phyloP scores from a whole-genome alignment of 1,140 invertebrate species.

The Rhizoglyphus robini region DNA sequence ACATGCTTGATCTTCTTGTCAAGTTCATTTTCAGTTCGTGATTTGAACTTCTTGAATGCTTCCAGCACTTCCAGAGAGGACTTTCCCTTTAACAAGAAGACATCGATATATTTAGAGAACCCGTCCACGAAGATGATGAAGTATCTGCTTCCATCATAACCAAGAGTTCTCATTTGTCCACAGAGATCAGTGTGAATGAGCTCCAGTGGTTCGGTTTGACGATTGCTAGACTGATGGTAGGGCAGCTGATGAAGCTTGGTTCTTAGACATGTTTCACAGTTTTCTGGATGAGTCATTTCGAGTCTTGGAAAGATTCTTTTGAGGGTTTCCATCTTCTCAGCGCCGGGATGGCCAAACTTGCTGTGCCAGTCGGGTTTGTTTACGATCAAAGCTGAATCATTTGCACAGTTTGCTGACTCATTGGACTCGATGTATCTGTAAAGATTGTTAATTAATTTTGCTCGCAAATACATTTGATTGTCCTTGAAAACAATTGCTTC shows the following conservation, averaged over 20 bases:
- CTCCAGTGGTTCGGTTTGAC: not conserved
- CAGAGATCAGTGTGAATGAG: constrained; percentile 6
- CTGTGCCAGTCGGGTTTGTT: no score
- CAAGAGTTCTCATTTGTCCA: not conserved
- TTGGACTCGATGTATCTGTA: no score
- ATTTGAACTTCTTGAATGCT: not conserved
- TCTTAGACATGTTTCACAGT: not conserved
- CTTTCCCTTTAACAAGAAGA: constrained; percentile 14
- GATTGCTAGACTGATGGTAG: not conserved
- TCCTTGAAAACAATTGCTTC: no score
- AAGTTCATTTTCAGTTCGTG: not conserved
- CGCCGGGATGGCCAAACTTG: not conserved
- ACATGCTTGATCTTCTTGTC: not conserved
- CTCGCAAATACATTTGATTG: no score
- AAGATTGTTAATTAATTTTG: no score
- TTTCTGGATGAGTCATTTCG: not conserved
- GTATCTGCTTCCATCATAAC: constrained; percentile 1
- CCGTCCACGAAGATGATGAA: constrained; percentile 17
- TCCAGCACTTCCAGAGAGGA: not conserved
- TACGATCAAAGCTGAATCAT: no score
- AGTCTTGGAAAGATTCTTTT: not conserved
- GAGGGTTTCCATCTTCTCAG: not conserved
- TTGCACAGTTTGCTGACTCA: no score
- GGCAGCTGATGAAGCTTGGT: not conserved
- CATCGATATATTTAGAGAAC: not conserved